Evolutionary conservation across 1,140 invertebrate species (phyloP).

Genomic region (Ips nitidus): DNA sequence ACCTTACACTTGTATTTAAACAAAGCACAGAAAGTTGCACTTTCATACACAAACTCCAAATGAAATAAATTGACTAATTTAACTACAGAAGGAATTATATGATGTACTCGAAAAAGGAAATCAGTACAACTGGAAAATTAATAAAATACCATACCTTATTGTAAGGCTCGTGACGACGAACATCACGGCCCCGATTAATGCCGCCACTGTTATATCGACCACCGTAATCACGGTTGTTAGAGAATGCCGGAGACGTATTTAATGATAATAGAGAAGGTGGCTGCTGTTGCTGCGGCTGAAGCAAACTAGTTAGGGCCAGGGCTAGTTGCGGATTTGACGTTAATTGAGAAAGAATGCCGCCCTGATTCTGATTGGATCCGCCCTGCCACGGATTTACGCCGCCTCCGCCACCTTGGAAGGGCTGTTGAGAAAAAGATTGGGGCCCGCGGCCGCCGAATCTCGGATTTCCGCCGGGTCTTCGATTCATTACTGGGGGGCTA

Average conservation of each 20-base stretch:
- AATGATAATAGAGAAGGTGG: conserved; percentile 52
- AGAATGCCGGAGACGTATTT: conserved; percentile 48
- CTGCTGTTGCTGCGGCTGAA: conserved; percentile 48
- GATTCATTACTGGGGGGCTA: conserved; percentile 47
- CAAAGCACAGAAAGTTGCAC: too few species aligned
- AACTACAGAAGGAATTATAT: too few species aligned
- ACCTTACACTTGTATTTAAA: too few species aligned
- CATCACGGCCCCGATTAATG: conserved; percentile 48
- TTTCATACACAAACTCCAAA: too few species aligned
- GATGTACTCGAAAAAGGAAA: too few species aligned
- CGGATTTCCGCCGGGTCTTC: conserved; percentile 47
- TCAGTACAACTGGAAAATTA: background rate
- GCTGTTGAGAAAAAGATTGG: conserved; percentile 48
- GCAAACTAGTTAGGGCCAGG: conserved; percentile 50
- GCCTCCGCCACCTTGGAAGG: conserved; percentile 47
- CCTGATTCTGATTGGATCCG: conserved; percentile 43
- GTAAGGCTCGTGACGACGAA: conserved; percentile 50
- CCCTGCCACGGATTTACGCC: conserved; percentile 51
- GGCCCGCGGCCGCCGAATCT: conserved; percentile 45
- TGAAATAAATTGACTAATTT: too few species aligned
- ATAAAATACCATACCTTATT: conserved; percentile 48
- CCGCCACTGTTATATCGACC: conserved; percentile 43
- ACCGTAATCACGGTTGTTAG: conserved; percentile 47
- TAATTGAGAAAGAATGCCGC: conserved; percentile 43
- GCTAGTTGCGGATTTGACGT: conserved; percentile 50